A percentile compares a stretch with the other conserved stretches of the same genome.
phyloP scores from a whole-genome alignment of 2,797 vertebrate species.

The Strix occidentalis region DNA sequence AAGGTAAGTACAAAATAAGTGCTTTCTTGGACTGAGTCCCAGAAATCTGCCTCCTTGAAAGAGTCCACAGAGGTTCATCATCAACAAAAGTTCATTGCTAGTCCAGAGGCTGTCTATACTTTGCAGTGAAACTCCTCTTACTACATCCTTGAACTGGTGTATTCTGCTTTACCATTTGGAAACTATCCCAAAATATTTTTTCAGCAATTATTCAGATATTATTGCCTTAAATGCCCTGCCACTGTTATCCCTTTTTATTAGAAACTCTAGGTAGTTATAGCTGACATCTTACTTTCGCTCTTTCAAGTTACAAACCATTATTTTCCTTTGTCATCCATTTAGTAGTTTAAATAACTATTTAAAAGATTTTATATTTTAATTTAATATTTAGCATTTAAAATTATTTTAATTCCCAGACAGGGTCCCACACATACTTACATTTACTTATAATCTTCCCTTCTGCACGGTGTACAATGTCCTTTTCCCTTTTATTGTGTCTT shows the following conservation, averaged over 20 bases:
- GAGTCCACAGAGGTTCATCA: background rate
- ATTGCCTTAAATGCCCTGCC: background rate
- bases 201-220: background rate
- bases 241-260: background rate
- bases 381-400: background rate
- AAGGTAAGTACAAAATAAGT: slow-evolving; percentile 29
- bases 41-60: background rate
- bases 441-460: background rate
- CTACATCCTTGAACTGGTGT: background rate
- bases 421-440: background rate
- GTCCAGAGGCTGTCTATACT: background rate
- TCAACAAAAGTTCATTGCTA: background rate
- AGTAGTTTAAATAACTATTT: background rate
- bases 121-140: background rate
- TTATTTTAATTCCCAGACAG: background rate
- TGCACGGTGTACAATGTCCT: background rate
- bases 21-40: slow-evolving; percentile 29
- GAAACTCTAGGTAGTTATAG: background rate
- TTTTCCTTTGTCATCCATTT: background rate
- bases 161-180: background rate
- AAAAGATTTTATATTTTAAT: background rate
- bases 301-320: background rate
- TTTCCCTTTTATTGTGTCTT: background rate
- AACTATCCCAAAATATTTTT: background rate
- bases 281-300: background rate